Evolutionary conservation across 2,113 vertebrate species (phyloP), one percentile per base, ranked within the genome.

Genomic region (Catagonus wagneri): DNA sequence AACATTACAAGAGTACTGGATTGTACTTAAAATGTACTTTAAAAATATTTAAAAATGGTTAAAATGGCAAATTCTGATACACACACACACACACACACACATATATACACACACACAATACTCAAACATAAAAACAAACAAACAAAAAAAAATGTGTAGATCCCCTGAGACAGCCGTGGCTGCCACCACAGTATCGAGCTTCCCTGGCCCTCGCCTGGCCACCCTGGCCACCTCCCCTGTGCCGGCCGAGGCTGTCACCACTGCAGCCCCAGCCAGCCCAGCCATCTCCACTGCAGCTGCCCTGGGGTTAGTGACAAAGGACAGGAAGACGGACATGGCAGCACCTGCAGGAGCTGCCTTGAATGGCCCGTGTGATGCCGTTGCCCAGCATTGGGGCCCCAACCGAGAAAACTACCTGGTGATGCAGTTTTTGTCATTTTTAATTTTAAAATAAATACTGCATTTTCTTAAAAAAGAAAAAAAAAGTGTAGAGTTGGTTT

Each of bases 401-500:
- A 96, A 87, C 79, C 92, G 92, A 97, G 97, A 96, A 97, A 92
- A 95, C 97, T 97, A 98, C 98, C 97, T 98, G 99, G 99, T 98
- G 98, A 98, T 98, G 98, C 99, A 98, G 98, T 98, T 98, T n/a
- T n/a, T 97, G 95, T 97, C 98, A 89, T 97, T 94, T 98, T 98
- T 98, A 95, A 98, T 98, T 99, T 98, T 98, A 98, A 99, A 98
- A 99, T 98, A 98, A 98, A 99, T 99, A 99, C 99, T 99, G 99
- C 99, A 99, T 98, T 98, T n/a, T n/a, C n/a, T 16, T 56, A 83
- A 65, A 65, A n/a, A 52, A 83, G 29, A 87, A 71, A 54, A 84
- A 76, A 6, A 60, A 83, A 19, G 27, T 68, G 1, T 29, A 61
- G 25, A 79, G 14, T 61, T 69, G 19, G 19, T 15, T 52, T 84